Conservation (phyloP, 2,797 vertebrate species). For the Eupleurogrammus muticus region DNA sequence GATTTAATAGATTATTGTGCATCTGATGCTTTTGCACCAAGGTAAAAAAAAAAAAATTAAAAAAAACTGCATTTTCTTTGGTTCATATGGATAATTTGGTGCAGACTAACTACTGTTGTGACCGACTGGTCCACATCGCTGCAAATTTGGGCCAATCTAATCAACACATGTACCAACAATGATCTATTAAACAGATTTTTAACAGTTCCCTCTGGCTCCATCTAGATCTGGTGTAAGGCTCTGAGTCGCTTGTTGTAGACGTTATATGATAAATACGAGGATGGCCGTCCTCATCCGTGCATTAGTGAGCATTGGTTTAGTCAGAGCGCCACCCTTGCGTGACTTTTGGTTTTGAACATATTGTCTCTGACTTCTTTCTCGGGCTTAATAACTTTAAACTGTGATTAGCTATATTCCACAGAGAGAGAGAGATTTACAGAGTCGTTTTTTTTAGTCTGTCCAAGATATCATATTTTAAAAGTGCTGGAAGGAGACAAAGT, state of each 20-base stretch:
- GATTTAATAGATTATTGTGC: too few relatives aligned
- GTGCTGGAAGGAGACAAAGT: constrained; percentile 65
- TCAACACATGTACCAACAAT: not conserved
- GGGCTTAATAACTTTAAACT: constrained; percentile 64
- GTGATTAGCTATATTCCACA: constrained; percentile 64
- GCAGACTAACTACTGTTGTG: too few relatives aligned
- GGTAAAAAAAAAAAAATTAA: too few relatives aligned
- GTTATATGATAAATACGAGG: constrained; percentile 23
- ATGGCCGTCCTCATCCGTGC: constrained; percentile 32
- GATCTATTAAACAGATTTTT: constrained; percentile 1
- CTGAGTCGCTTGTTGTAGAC: constrained; percentile 5
- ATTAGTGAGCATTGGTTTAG: constrained; percentile 33
- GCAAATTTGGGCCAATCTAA: not conserved
- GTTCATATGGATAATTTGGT: too few relatives aligned
- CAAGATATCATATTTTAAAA: constrained; percentile 65
- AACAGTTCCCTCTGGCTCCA: constrained; percentile 4
- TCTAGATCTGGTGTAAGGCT: not conserved
- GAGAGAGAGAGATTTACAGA: constrained; percentile 61
- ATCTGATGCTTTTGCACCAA: too few relatives aligned
- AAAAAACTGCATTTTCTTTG: too few relatives aligned
- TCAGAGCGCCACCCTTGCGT: constrained; percentile 38
- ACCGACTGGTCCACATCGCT: not conserved
- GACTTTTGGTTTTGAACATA: constrained; percentile 50
- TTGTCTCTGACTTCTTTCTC: constrained; percentile 50
- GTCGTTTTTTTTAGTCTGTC: constrained; percentile 54